phyloP scores from a whole-genome alignment of 92 coral and sea anemone species.

The Parazoanthus swiftii region DNA sequence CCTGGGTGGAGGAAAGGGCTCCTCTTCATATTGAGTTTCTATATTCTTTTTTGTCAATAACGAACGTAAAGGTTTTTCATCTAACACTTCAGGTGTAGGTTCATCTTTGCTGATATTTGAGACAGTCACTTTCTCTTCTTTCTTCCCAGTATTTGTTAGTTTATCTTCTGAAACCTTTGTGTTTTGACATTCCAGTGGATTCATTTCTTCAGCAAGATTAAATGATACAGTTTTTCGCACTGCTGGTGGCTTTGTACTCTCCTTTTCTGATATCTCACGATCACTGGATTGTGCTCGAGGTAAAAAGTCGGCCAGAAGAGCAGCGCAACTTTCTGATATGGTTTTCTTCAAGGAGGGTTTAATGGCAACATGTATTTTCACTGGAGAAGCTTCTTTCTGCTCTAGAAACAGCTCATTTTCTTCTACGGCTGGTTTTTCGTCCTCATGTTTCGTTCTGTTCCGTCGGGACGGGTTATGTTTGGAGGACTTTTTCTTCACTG shows the following conservation, averaged over 20 bases:
- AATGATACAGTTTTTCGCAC: slow-evolving; percentile 40
- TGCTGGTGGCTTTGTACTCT: background rate
- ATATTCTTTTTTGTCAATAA: background rate
- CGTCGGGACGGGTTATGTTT: background rate
- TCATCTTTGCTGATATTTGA: background rate
- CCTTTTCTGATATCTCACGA: slow-evolving; percentile 6
- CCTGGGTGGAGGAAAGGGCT: slow-evolving; percentile 16
- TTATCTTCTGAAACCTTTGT: background rate
- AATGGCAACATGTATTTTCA: slow-evolving; percentile 19
- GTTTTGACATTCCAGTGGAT: background rate
- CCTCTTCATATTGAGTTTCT: background rate
- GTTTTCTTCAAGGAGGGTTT: slow-evolving; percentile 24
- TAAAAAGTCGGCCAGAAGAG: slow-evolving; percentile 27
- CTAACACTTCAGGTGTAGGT: background rate
- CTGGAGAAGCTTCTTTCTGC: slow-evolving; percentile 3
- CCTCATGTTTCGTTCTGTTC: background rate
- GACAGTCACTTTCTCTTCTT: background rate
- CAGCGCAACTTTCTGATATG: slow-evolving; percentile 43
- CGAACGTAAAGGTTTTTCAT: slow-evolving; percentile 4
- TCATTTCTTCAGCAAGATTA: slow-evolving; percentile 16
- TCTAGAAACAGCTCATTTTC: background rate
- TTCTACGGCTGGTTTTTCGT: background rate
- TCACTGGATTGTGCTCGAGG: slow-evolving; percentile 2
- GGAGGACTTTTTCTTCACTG: slow-evolving; percentile 31
- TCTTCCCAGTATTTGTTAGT: background rate